phyloP scores from a whole-genome alignment of 2,888 invertebrate genomes.

The Sesia apiformis region DNA sequence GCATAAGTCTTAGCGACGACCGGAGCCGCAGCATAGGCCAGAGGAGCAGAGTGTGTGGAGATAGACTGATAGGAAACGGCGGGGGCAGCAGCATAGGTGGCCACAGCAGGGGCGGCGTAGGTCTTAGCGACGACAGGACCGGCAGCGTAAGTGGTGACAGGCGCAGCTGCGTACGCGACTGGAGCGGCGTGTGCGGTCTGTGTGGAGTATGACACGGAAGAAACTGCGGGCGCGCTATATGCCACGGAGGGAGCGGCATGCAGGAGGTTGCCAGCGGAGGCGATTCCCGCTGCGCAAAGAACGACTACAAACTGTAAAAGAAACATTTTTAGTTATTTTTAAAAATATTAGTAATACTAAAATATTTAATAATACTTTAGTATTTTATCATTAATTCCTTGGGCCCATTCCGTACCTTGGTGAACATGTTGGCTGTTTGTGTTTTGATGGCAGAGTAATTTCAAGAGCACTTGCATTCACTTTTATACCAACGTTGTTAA shows the following conservation, averaged over 20 bases:
- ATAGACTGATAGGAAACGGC: constrained; percentile 27
- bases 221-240: constrained; percentile 25
- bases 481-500: constrained; percentile 52
- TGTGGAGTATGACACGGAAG: constrained; percentile 23
- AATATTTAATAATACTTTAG: not conserved
- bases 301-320: constrained; percentile 64
- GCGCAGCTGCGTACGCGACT: constrained; percentile 1
- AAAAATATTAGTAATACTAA: not conserved
- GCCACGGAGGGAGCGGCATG: constrained; percentile 50
- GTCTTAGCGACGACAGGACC: constrained; percentile 3
- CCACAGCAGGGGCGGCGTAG: constrained; percentile 19
- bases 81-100: constrained; percentile 27
- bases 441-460: constrained; percentile 45
- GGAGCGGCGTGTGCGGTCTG: constrained; percentile 16
- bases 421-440: constrained; percentile 48
- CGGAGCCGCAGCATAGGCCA: constrained; percentile 51
- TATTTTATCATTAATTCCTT: not conserved
- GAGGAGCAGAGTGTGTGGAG: constrained; percentile 18
- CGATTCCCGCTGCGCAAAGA: constrained; percentile 74
- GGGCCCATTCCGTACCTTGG: constrained; percentile 33
- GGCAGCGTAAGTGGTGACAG: constrained; percentile 32
- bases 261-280: constrained; percentile 74
- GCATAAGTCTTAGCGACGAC: constrained; percentile 35
- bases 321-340: too few relatives aligned
- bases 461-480: constrained; percentile 38